These are phyloP conservation scores for Paradoxurus hermaphroditus DNA, from an alignment of 2,113 vertebrate species.

Conservation along the genomic window DNA sequence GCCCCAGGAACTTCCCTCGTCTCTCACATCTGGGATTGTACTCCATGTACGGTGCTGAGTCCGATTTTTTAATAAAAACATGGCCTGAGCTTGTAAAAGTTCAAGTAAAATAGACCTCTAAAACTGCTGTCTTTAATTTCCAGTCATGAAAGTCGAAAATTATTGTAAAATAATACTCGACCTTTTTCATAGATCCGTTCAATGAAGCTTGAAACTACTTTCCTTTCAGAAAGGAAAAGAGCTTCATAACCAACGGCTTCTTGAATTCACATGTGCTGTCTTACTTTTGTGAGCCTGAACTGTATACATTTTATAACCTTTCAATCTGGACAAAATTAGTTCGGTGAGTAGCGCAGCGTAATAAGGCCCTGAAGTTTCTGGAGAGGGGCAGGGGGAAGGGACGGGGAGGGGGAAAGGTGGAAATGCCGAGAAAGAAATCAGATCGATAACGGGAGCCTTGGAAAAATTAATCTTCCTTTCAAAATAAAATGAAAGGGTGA, in stretches of 20 bases:
- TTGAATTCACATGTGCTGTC: conserved; percentile 53
- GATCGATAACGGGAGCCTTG: not conserved
- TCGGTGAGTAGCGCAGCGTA: conserved; percentile 20
- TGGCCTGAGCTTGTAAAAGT: conserved; percentile 73
- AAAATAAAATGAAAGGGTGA: not conserved
- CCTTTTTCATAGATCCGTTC: conserved; percentile 63
- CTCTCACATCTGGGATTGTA: conserved; percentile 76
- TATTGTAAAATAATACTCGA: conserved; percentile 74
- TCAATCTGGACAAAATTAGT: conserved; percentile 58
- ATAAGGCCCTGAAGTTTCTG: conserved; percentile 22
- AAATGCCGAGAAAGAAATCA: not conserved
- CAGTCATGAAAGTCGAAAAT: conserved; percentile 74
- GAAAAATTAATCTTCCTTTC: not conserved
- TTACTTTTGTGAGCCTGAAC: conserved; percentile 36
- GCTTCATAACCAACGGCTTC: conserved; percentile 44
- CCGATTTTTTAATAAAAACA: conserved; percentile 79
- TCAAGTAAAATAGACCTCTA: conserved; percentile 76
- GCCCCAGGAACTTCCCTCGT: conserved; percentile 54
- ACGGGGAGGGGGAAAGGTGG: too few relatives aligned
- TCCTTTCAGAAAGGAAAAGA: conserved; percentile 58
- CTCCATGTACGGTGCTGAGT: conserved; percentile 58
- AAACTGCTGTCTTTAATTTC: conserved; percentile 74
- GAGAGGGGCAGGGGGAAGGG: not conserved
- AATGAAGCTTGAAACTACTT: conserved; percentile 62
- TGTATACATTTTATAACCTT: conserved; percentile 36